A percentile compares a stretch with the other conserved stretches of the same genome.
Evolutionary conservation across 2,797 vertebrate genomes (phyloP).

Genomic region (Chrosomus eos): DNA sequence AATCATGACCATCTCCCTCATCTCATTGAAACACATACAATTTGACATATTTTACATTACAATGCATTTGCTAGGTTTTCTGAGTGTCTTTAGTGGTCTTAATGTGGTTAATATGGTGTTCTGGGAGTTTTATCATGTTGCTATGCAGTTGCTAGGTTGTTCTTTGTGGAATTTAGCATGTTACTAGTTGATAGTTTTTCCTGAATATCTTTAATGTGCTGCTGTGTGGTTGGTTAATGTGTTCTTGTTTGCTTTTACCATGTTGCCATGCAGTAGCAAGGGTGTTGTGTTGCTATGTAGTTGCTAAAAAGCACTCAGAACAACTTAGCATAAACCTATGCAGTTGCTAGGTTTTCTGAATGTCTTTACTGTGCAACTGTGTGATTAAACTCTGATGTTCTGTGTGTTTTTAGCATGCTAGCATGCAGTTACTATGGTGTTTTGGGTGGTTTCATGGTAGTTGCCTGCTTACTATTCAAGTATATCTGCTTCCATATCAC

Average conservation of each 20-base stretch:
- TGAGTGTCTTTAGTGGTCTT: not conserved
- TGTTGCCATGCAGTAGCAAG: not conserved
- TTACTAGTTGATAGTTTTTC: not conserved
- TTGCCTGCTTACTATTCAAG: not conserved
- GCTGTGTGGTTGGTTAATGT: not conserved
- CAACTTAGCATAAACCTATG: not conserved
- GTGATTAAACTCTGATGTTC: not conserved
- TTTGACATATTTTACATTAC: not conserved
- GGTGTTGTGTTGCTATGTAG: not conserved
- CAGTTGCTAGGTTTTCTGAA: not conserved
- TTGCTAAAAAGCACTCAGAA: not conserved
- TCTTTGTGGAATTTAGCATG: not conserved
- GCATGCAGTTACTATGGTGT: not conserved
- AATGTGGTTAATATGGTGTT: not conserved
- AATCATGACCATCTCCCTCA: constrained; percentile 62
- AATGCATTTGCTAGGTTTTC: not conserved
- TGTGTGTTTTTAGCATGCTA: not conserved
- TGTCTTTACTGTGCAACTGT: not conserved
- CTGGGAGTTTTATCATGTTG: not conserved
- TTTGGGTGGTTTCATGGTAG: not conserved
- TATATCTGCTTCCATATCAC: constrained; percentile 7
- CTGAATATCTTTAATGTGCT: not conserved
- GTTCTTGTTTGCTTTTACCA: not conserved
- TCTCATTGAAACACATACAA: constrained; percentile 32
- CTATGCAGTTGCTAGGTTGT: not conserved